Evolutionary conservation across 2,888 invertebrate species (phyloP).

Genomic region (Chymomyza amoena): DNA sequence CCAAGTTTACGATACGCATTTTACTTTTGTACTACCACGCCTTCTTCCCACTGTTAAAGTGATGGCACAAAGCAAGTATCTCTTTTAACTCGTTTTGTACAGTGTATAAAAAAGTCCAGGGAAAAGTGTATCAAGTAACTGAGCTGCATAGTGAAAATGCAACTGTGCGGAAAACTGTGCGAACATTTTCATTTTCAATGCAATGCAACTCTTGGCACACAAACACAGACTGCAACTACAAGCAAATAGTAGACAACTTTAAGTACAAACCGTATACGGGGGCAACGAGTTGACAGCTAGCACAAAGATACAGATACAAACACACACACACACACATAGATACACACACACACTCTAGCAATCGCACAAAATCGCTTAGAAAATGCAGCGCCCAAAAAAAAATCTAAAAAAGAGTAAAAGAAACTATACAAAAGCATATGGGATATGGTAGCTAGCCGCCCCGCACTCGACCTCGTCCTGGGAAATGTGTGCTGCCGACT

Average conservation of each 20-base stretch:
- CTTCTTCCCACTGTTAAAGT: too few relatives aligned
- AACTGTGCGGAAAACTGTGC: constrained; percentile 75
- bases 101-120: background rate
- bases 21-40: too few relatives aligned
- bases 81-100: background rate
- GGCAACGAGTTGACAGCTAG: background rate
- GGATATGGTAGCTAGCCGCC: constrained; percentile 41
- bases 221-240: constrained; percentile 31
- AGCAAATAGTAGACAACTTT: constrained; percentile 73
- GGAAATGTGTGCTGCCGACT: constrained; percentile 33
- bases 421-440: constrained; percentile 57
- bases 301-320: constrained; percentile 24
- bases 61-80: background rate
- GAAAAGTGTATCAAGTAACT: constrained; percentile 70
- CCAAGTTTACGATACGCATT: too few relatives aligned
- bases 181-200: constrained; percentile 74
- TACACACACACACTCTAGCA: too few relatives aligned
- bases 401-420: constrained; percentile 22
- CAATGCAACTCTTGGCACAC: constrained; percentile 68
- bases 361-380: constrained; percentile 68
- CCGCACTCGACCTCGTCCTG: background rate
- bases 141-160: constrained; percentile 72
- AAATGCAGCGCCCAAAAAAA: constrained; percentile 37
- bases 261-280: constrained; percentile 47
- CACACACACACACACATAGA: constrained; percentile 29